Conservation (phyloP, 2,113 vertebrate species). For the Chiloscyllium plagiosum region DNA sequence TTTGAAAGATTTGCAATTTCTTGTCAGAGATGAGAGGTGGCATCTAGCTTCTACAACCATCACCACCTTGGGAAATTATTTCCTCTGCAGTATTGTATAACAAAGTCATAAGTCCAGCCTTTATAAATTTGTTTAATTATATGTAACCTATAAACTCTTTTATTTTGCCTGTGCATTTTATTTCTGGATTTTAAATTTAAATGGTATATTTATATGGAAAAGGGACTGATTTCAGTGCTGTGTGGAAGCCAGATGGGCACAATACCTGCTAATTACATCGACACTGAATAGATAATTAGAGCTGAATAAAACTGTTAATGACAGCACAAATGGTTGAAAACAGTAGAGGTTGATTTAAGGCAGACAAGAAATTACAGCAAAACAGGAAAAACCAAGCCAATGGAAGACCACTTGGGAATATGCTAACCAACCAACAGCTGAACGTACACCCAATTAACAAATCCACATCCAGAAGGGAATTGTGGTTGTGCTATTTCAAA, state of each 20-base stretch:
- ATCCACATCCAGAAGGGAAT: background rate
- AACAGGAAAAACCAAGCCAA: background rate
- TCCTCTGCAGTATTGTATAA: background rate
- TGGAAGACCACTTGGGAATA: background rate
- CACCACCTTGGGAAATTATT: background rate
- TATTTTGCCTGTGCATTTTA: background rate
- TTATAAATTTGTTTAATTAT: background rate
- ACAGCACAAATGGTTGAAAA: background rate
- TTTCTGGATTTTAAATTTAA: background rate
- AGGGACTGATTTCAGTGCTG: no score
- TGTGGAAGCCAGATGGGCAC: no score
- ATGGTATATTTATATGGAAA: background rate
- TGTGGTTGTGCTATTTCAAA: background rate
- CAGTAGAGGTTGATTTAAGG: background rate
- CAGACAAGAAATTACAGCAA: background rate
- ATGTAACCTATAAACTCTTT: background rate
- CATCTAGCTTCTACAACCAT: background rate
- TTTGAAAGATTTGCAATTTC: background rate
- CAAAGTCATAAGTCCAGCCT: background rate
- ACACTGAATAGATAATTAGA: no score
- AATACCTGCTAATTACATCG: no score
- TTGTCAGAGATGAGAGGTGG: background rate
- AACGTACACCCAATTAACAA: background rate
- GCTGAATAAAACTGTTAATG: no score
- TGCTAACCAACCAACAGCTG: background rate